phyloP scores from a whole-genome alignment of 2,888 invertebrate genomes.

The Apamea crenata region DNA sequence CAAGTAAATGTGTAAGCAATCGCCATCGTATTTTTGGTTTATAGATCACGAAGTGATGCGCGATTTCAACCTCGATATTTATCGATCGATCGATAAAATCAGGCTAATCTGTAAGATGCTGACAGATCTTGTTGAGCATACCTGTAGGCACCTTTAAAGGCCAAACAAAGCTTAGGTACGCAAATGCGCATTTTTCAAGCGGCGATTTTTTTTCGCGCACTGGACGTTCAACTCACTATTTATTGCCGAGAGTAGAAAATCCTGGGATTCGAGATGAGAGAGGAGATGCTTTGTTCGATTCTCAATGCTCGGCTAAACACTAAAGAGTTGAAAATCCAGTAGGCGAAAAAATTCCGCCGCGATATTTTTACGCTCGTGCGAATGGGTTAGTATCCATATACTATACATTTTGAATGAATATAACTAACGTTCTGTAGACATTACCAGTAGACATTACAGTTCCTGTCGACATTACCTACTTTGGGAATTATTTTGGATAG shows the following conservation, averaged over 20 bases:
- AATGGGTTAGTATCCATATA: neutral
- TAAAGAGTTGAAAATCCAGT: too few relatives aligned
- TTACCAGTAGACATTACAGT: neutral
- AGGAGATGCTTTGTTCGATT: too few relatives aligned
- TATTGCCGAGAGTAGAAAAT: too few relatives aligned
- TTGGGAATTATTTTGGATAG: conserved; percentile 21
- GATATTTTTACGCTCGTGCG: too few relatives aligned
- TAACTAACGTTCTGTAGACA: neutral
- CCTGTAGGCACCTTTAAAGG: neutral
- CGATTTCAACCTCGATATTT: neutral
- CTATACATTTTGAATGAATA: neutral
- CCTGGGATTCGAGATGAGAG: too few relatives aligned
- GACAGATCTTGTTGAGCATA: neutral
- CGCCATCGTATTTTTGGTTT: neutral
- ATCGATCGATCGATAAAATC: neutral
- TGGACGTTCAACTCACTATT: too few relatives aligned
- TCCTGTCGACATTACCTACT: conserved; percentile 18
- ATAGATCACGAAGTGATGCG: neutral
- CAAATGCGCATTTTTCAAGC: too few relatives aligned
- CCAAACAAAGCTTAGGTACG: neutral
- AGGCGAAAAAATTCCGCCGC: too few relatives aligned
- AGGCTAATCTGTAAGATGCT: neutral
- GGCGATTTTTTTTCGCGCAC: too few relatives aligned
- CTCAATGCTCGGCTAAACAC: too few relatives aligned
- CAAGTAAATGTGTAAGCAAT: neutral